Percentiles rank a stretch among this genome's conserved stretches.
These are phyloP conservation scores for Pituophis catenifer DNA, from an alignment of 2,113 vertebrate species.

Conservation along the genomic window DNA sequence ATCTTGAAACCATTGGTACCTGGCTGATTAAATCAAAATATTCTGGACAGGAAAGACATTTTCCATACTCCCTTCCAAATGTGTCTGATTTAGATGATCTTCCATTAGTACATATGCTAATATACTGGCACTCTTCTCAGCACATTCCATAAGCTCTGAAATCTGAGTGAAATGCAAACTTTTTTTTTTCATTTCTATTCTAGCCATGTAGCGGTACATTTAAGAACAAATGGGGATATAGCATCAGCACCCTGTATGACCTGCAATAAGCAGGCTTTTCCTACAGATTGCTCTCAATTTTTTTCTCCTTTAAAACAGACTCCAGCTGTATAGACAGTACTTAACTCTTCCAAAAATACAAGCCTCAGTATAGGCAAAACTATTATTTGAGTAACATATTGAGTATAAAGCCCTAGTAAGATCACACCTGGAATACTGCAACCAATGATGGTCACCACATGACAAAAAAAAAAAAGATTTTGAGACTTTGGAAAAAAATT, in stretches of 20 bases:
- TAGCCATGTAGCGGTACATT: not conserved
- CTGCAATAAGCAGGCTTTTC: not conserved
- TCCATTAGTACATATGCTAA: not conserved
- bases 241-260: not conserved
- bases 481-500: no score
- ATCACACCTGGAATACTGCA: no score
- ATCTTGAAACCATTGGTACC: not conserved
- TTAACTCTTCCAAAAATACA: not conserved
- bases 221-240: not conserved
- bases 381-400: not conserved
- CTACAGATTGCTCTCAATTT: not conserved
- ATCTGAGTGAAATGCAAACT: not conserved
- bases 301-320: not conserved
- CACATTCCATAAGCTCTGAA: not conserved
- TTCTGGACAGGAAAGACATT: not conserved
- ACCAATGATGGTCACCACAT: no score
- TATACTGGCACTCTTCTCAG: accelerated
- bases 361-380: not conserved
- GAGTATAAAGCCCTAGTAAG: no score
- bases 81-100: not conserved
- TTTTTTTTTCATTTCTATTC: not conserved
- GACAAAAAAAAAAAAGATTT: no score
- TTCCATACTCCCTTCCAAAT: not conserved
- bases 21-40: not conserved
- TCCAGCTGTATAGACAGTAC: not conserved